Percentiles rank a stretch among this genome's conserved stretches.
phyloP scores from a whole-genome alignment of 2,888 invertebrate species.

The Cephus spinipes region DNA sequence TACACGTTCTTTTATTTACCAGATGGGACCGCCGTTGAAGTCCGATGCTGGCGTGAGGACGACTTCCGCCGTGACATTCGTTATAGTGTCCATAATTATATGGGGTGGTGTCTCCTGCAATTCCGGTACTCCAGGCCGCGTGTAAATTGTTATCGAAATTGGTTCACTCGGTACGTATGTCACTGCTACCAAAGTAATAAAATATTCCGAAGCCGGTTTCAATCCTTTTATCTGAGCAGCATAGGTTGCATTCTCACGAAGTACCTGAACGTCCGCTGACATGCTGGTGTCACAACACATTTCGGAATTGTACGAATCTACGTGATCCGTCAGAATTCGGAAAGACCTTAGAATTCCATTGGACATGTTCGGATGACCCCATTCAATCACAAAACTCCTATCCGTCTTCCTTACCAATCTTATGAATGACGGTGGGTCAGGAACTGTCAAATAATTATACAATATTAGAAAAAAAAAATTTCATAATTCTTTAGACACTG shows the following conservation, averaged over 20 bases:
- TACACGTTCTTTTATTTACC: conserved; percentile 3
- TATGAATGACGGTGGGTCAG: conserved; percentile 33
- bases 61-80: conserved; percentile 23
- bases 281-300: conserved; percentile 26
- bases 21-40: conserved; percentile 21
- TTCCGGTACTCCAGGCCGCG: conserved; percentile 19
- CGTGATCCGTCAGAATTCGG: conserved; percentile 24
- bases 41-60: conserved; percentile 10
- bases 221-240: conserved; percentile 30
- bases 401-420: conserved; percentile 24
- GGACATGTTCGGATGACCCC: conserved; percentile 34
- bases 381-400: conserved; percentile 29
- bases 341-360: conserved; percentile 33
- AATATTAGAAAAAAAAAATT: too few species aligned
- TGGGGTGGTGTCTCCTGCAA: conserved; percentile 13
- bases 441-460: conserved; percentile 16
- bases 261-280: conserved; percentile 22
- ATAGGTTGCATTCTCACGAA: conserved; percentile 28
- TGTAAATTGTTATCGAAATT: conserved; percentile 26
- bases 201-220: conserved; percentile 30
- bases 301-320: conserved; percentile 23
- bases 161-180: conserved; percentile 11
- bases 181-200: conserved; percentile 25
- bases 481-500: too few species aligned
- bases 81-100: conserved; percentile 17